phyloP scores from a whole-genome alignment of 2,113 vertebrate species.

The Otolemur garnettii region DNA sequence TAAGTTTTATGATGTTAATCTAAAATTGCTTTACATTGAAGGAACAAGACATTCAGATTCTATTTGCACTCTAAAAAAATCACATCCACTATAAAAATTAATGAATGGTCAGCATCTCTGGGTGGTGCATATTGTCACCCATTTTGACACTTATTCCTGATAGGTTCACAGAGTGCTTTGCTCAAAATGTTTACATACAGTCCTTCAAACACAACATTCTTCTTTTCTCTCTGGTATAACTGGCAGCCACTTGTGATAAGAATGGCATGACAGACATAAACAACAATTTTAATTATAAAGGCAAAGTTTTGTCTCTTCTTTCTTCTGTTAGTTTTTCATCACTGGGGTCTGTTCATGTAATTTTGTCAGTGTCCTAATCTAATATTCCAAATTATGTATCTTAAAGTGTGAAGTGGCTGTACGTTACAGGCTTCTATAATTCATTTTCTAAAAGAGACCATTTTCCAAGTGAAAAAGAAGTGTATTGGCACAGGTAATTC shows the following conservation, averaged over 20 bases:
- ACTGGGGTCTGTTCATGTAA: neutral
- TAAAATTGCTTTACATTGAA: neutral
- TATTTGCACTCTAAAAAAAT: neutral
- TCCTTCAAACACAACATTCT: conserved; percentile 24
- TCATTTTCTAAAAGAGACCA: neutral
- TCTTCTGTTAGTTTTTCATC: neutral
- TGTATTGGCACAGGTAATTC: neutral
- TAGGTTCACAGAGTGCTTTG: conserved; percentile 19
- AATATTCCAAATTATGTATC: conserved; percentile 8
- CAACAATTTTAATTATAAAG: conserved; percentile 31
- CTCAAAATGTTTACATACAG: conserved; percentile 35
- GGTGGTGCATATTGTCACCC: neutral
- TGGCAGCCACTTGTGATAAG: neutral
- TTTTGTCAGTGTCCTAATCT: neutral
- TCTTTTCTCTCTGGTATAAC: neutral
- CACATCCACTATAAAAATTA: neutral
- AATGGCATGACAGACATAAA: neutral
- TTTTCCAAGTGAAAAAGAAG: neutral
- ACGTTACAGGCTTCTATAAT: neutral
- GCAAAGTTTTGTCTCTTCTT: neutral
- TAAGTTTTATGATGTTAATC: neutral
- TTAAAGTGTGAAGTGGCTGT: neutral
- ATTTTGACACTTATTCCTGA: neutral
- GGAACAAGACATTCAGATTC: neutral
- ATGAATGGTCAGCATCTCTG: neutral